Evolutionary conservation across 2,888 invertebrate species (phyloP).

Genomic region (Apodemia hepburni): DNA sequence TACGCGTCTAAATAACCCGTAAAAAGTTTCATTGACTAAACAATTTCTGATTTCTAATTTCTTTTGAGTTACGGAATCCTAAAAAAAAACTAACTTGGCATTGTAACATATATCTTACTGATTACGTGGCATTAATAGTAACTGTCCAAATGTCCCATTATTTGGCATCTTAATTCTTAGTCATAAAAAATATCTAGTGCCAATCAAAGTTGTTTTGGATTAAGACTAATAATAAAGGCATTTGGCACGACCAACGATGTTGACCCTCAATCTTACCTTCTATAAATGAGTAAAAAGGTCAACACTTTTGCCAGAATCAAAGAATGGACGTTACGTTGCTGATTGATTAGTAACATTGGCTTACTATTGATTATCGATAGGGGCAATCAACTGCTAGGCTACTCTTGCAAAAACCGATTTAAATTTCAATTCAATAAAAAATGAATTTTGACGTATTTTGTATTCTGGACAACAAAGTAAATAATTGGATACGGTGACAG

Average conservation of each 20-base stretch:
- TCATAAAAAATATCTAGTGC: not conserved
- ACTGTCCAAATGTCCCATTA: not conserved
- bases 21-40: no score
- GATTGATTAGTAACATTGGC: not conserved
- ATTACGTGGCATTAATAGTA: not conserved
- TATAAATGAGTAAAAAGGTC: constrained; percentile 6
- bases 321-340: constrained; percentile 5
- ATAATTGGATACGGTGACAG: no score
- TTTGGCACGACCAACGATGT: constrained; percentile 3
- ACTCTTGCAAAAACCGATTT: no score
- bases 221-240: not conserved
- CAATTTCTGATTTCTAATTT: no score
- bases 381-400: constrained; percentile 2
- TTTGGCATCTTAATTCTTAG: not conserved
- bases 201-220: not conserved
- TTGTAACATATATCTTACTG: not conserved
- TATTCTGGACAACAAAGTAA: no score
- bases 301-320: constrained; percentile 1
- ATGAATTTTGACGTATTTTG: no score
- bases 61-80: no score
- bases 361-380: not conserved
- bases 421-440: not conserved
- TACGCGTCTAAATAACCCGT: no score
- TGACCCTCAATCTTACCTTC: not conserved
- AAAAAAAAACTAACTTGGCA: no score